Evolutionary conservation across 2,888 invertebrate genomes (phyloP).

Genomic region (Syritta pipiens): DNA sequence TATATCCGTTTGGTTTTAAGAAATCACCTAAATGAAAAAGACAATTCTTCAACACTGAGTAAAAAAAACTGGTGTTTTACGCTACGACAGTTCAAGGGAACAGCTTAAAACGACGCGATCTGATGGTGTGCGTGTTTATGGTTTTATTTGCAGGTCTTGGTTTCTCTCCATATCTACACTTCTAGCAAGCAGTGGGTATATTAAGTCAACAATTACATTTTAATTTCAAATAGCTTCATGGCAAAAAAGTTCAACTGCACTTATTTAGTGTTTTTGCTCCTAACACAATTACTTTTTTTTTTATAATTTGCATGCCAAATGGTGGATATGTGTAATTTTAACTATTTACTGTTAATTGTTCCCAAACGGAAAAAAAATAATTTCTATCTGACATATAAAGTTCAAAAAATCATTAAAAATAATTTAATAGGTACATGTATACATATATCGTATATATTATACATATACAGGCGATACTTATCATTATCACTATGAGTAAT

Average conservation of each 20-base stretch:
- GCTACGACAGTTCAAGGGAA: constrained; percentile 62
- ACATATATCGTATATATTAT: too few relatives aligned
- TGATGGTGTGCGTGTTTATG: constrained; percentile 28
- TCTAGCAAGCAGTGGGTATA: constrained; percentile 41
- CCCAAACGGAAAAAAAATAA: too few relatives aligned
- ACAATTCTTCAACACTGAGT: constrained; percentile 29
- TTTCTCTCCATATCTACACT: constrained; percentile 28
- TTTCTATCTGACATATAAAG: too few relatives aligned
- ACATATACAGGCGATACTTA: constrained; percentile 17
- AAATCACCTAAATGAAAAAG: constrained; percentile 18
- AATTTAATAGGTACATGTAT: neutral
- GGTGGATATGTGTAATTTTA: constrained; percentile 15
- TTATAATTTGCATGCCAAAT: constrained; percentile 48
- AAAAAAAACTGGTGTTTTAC: constrained; percentile 42
- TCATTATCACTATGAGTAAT: constrained; percentile 40
- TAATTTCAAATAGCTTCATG: constrained; percentile 61
- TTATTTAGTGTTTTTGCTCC: constrained; percentile 45
- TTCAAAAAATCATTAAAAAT: neutral
- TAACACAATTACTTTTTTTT: constrained; percentile 22
- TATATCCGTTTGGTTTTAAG: neutral
- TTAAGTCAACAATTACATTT: constrained; percentile 62
- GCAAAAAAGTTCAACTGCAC: constrained; percentile 62
- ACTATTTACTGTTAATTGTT: constrained; percentile 16
- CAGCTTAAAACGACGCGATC: constrained; percentile 33
- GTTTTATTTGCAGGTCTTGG: constrained; percentile 41